These are phyloP conservation scores for Megaceryle torquata DNA, from an alignment of 2,113 vertebrate species.

Conservation along the genomic window DNA sequence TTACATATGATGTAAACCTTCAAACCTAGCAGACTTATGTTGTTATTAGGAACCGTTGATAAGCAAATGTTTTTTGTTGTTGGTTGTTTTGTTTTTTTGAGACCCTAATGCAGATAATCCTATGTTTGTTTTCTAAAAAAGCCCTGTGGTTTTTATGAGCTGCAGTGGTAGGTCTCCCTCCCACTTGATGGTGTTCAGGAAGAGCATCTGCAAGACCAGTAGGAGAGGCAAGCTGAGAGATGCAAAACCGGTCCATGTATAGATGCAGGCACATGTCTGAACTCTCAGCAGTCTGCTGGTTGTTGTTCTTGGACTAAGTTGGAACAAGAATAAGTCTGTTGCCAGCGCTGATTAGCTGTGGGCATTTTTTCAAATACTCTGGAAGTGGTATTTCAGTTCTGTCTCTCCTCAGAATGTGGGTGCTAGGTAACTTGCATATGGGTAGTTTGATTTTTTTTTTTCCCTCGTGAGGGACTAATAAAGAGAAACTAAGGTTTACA, in stretches of 20 bases:
- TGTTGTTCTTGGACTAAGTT: not conserved
- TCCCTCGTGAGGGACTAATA: not conserved
- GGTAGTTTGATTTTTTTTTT: not conserved
- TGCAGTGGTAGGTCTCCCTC: not conserved
- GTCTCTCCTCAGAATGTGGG: not conserved
- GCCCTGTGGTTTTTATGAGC: not conserved
- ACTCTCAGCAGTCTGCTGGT: not conserved
- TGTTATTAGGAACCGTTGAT: not conserved
- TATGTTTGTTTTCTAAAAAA: not conserved
- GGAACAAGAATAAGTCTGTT: not conserved
- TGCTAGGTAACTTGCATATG: not conserved
- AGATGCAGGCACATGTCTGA: not conserved
- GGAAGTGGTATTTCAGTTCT: not conserved
- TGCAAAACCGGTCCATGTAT: not conserved
- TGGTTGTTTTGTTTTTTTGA: not conserved
- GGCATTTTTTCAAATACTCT: not conserved
- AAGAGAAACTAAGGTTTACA: constrained; percentile 30
- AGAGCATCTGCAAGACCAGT: not conserved
- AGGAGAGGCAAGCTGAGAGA: not conserved
- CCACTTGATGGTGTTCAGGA: not conserved
- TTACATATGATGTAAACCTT: not conserved
- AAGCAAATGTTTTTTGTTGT: not conserved
- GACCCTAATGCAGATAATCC: not conserved
- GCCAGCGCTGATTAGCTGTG: not conserved
- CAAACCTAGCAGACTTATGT: not conserved